Percentiles rank a stretch among this genome's conserved stretches.
Conservation (phyloP, 1,140 invertebrate species). For the Bombus turneri region DNA sequence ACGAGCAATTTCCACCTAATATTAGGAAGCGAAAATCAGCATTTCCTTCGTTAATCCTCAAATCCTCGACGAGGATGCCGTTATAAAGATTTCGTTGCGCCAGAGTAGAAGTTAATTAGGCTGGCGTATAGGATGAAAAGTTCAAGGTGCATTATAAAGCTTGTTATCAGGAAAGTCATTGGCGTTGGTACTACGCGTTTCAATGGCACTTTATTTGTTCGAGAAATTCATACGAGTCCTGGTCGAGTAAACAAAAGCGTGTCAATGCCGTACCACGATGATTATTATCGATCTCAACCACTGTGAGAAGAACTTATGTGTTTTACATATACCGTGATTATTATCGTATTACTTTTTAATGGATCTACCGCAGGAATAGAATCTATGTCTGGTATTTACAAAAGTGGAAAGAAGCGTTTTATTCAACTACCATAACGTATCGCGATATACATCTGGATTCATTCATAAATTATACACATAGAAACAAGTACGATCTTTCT, state of each 20-base stretch:
- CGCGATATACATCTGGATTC: too few relatives aligned
- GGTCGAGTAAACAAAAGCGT: not conserved
- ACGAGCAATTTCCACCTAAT: not conserved
- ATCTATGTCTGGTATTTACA: too few relatives aligned
- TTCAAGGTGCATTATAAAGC: not conserved
- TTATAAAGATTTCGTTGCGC: not conserved
- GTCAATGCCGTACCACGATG: constrained; percentile 10
- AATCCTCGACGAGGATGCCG: not conserved
- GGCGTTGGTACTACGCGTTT: not conserved
- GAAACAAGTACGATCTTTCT: too few relatives aligned
- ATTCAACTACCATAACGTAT: too few relatives aligned
- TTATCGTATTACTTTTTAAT: not conserved
- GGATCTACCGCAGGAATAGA: not conserved
- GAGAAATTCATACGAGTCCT: not conserved
- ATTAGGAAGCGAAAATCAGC: too few relatives aligned
- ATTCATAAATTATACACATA: too few relatives aligned
- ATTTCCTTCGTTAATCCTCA: not conserved
- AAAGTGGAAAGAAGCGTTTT: too few relatives aligned
- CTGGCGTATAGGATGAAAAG: not conserved
- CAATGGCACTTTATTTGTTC: not conserved
- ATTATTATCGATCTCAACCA: constrained; percentile 29
- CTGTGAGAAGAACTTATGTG: not conserved
- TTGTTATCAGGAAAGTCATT: not conserved
- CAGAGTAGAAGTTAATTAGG: not conserved
- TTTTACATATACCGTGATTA: not conserved